Conservation (phyloP, 1,140 invertebrate genomes). For the Drosophila quadrilineata region DNA sequence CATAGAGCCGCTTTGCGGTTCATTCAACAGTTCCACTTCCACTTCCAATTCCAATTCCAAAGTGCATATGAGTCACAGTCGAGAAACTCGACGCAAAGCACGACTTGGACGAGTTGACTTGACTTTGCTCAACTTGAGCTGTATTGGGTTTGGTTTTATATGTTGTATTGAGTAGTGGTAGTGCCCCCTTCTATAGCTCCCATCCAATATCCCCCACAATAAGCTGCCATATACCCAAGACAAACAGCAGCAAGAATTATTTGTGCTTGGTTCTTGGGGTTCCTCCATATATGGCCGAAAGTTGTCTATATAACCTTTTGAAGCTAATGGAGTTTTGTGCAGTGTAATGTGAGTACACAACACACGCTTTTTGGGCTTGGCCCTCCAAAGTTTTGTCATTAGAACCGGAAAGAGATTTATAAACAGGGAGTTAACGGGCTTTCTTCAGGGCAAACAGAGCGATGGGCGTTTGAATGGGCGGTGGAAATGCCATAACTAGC, state of each 20-base stretch:
- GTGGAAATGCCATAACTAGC: slow-evolving; percentile 27
- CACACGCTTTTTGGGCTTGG: slow-evolving; percentile 33
- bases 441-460: slow-evolving; percentile 32
- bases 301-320: slow-evolving; percentile 34
- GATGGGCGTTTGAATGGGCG: not conserved
- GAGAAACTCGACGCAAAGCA: not conserved
- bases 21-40: too few relatives aligned
- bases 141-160: too few relatives aligned
- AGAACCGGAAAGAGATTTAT: slow-evolving; percentile 48
- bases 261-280: slow-evolving; percentile 30
- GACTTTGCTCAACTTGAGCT: slow-evolving; percentile 1
- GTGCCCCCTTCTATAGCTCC: not conserved
- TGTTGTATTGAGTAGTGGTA: too few relatives aligned
- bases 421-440: slow-evolving; percentile 43
- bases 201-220: not conserved
- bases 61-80: slow-evolving; percentile 44
- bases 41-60: too few relatives aligned
- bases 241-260: slow-evolving; percentile 33
- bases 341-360: slow-evolving; percentile 33
- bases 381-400: slow-evolving; percentile 34
- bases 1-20: slow-evolving; percentile 31
- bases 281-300: slow-evolving; percentile 31
- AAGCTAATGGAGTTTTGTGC: slow-evolving; percentile 45
- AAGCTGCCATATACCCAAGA: too few relatives aligned
- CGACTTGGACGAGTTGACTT: not conserved